Conservation (phyloP, 2,888 invertebrate species). For the Serrognathus titanus region DNA sequence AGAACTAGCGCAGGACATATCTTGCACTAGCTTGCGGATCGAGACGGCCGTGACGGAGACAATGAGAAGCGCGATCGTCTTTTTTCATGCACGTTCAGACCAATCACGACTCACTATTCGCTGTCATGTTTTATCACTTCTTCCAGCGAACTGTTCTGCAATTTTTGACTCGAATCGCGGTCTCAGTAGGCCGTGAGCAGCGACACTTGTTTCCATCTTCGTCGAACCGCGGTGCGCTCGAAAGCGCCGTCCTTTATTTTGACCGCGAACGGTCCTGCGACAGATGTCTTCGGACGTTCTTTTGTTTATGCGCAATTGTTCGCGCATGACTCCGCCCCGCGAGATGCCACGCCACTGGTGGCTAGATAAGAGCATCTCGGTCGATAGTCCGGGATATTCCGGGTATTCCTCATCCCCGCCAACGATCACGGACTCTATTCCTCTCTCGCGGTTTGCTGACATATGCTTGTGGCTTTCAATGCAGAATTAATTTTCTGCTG, state of each 20-base stretch:
- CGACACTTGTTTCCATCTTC: slow-evolving; percentile 15
- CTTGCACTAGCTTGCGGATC: slow-evolving; percentile 19
- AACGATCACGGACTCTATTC: slow-evolving; percentile 5
- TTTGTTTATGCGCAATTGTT: slow-evolving; percentile 38
- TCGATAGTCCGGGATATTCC: slow-evolving; percentile 44
- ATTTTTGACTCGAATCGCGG: slow-evolving; percentile 46
- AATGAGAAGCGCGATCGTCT: slow-evolving; percentile 45
- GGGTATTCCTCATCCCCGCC: slow-evolving; percentile 16
- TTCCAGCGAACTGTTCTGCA: slow-evolving; percentile 46
- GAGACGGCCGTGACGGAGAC: slow-evolving; percentile 32
- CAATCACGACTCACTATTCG: slow-evolving; percentile 46
- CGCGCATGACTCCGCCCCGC: slow-evolving; percentile 39
- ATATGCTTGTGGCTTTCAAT: slow-evolving; percentile 11
- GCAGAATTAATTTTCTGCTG: slow-evolving; percentile 13
- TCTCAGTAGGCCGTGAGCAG: slow-evolving; percentile 15
- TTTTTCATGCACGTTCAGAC: slow-evolving; percentile 43
- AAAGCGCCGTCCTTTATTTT: slow-evolving; percentile 18
- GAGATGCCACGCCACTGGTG: slow-evolving; percentile 43
- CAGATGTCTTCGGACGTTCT: slow-evolving; percentile 37
- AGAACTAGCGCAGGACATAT: slow-evolving; percentile 31
- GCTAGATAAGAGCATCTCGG: slow-evolving; percentile 45
- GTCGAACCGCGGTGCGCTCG: not conserved
- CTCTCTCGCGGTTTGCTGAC: slow-evolving; percentile 8
- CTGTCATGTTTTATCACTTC: slow-evolving; percentile 51
- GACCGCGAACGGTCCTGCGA: slow-evolving; percentile 14